Percentiles rank a stretch among this genome's conserved stretches.
Evolutionary conservation across 2,113 vertebrate species (phyloP).

Genomic region (Pteronura brasiliensis): DNA sequence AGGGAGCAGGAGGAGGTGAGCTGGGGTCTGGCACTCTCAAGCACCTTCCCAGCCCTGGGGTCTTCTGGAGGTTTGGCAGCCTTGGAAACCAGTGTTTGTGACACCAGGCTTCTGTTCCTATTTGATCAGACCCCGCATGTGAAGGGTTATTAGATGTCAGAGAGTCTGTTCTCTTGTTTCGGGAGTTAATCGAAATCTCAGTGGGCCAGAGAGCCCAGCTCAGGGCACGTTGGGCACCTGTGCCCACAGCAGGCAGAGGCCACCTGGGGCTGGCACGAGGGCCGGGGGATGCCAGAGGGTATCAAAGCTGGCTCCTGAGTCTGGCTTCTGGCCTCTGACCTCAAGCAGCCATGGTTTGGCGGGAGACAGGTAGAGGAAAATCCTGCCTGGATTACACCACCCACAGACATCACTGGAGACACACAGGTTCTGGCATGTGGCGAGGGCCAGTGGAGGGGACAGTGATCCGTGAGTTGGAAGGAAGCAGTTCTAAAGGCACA

Average conservation of each 20-base stretch:
- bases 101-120: neutral
- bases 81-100: neutral
- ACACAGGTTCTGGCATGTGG: neutral
- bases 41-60: neutral
- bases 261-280: neutral
- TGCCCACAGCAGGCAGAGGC: neutral
- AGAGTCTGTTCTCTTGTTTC: neutral
- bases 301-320: neutral
- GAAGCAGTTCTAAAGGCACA: neutral
- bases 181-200: neutral
- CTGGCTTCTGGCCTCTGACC: neutral
- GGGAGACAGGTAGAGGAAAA: neutral
- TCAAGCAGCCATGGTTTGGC: neutral
- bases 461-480: neutral
- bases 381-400: neutral
- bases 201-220: neutral
- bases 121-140: accelerated
- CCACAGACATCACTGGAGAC: neutral
- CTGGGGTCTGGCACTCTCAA: accelerated
- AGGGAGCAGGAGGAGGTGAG: too few species aligned
- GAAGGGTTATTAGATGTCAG: neutral
- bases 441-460: neutral
- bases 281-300: neutral
- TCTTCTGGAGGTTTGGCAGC: neutral
- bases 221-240: neutral